Base-by-base conservation (phyloP, 2,797 vertebrate genomes). In the Astyanax mexicanus region DNA sequence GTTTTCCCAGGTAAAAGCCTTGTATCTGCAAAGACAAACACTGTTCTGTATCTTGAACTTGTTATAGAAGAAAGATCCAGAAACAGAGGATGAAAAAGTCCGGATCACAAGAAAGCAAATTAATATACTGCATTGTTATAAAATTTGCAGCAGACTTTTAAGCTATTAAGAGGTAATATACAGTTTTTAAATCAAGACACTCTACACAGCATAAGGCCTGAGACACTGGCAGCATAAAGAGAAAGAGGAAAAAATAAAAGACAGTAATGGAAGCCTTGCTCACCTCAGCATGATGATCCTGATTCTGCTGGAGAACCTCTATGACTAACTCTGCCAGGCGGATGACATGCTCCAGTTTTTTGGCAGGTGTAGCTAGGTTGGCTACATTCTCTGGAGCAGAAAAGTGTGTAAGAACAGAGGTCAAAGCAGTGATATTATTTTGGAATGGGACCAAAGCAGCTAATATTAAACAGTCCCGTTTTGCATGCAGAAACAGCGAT, bases 261-360 rank as follows among this genome's bases (percentile, higher is more conserved):
- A 37, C 21, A 32, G 37, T 23, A 21, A 69, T 78, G 74, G 72
- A 80, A 76, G 83, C 84, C 86, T 88, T 88, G 90, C 97, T 98
- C 95, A 99, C 98, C 97, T 99, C 98, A 23, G 98, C 98, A 0
- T 99, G 98, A 85, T 99, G 98, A 83, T 99, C 98, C 91, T 99
- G 97, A 11, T 99, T 99, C 91, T 99, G 98, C 88, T 99, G 98
- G 70, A 99, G 97, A 88, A 99, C 98, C 93, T 99, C 98, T 89
- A 99, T 99, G 91, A 99, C 97, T 94, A 99, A 86, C 89, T 99
- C 98, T 84, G 97, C 98, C 91, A 99, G 95, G 80, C 96, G 98
- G 90, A 99, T 98, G 90, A 96, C 97, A 79, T 99, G 98, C 95
- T 99, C 98, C 87, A 99, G 96, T 90, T 97, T 98, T 97, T 99